Evolutionary conservation across 2,888 invertebrate species (phyloP), one percentile per base, ranked within the genome.

Genomic region (Melanchra persicariae): DNA sequence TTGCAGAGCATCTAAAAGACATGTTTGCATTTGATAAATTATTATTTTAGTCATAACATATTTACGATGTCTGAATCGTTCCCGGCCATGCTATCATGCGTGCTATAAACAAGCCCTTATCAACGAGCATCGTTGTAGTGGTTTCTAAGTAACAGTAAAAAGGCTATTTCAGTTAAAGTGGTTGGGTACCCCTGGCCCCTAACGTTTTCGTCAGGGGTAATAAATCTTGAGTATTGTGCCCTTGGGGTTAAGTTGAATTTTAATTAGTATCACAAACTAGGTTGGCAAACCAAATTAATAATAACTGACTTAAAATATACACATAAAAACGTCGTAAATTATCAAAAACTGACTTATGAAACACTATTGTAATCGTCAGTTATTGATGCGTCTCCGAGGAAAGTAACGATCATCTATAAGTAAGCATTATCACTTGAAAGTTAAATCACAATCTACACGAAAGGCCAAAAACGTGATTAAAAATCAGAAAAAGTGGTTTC

Each of bases 211-310:
- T 5, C 22, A 22, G 47, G 49, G 45, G 47, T 47, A 70, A 77
- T 77, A 77, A 75, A 62, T 75, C 52, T 58, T 34, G 34, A 52
- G 40, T 62, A 43, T 60, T 60, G 54, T 54, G 40, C 34, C 40
- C 30, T 51, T 69, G 15, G 70, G 30, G 40, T 62, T 43, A 19
- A 15, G 30, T 70, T 52, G 58, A 58, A 54, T 58, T 70, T 70
- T 51, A 69, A 52, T 62, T 51, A 55, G 49, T 55, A 24, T 10
- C 2, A 26, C 30, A 26, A 60, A 30, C 43, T 40, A 9, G 45
- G 22, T 65, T 58, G 12, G 22, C 19, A n/a, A 45, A 19, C 40
- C 15, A 5, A 40, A 15, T 40, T 40, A 17, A n/a, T n/a, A n/a
- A n/a, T n/a, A n/a, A 17, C 40, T 2, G 40, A 5, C 45, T 45